A percentile compares a stretch with the other conserved stretches of the same genome.
Conservation (phyloP, 1,140 invertebrate genomes). For the Charaxes varanes region DNA sequence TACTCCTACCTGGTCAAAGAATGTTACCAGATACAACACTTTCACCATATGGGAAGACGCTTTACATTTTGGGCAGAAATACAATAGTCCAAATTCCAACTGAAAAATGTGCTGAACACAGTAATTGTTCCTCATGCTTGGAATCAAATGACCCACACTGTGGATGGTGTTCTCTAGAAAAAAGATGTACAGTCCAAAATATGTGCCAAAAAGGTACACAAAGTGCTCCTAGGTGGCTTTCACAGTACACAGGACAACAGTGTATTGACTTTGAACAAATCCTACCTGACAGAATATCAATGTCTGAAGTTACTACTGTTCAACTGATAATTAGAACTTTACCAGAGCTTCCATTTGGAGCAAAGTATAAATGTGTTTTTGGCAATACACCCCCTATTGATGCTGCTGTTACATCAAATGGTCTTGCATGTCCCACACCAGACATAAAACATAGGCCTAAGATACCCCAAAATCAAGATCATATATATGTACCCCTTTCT, state of each 20-base stretch:
- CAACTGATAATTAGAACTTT: slow-evolving; percentile 91
- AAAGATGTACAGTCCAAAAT: slow-evolving; percentile 90
- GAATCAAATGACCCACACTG: slow-evolving; percentile 97
- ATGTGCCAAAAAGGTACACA: slow-evolving; percentile 93
- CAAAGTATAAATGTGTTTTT: slow-evolving; percentile 96
- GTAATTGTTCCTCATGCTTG: slow-evolving; percentile 92
- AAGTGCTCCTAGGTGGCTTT: slow-evolving; percentile 93
- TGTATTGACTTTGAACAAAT: slow-evolving; percentile 98
- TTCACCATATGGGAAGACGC: slow-evolving; percentile 79
- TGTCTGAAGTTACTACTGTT: slow-evolving; percentile 88
- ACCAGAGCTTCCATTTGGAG: slow-evolving; percentile 90
- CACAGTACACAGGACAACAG: slow-evolving; percentile 91
- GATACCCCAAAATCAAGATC: slow-evolving; percentile 88
- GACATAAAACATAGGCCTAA: slow-evolving; percentile 82
- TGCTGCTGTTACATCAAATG: slow-evolving; percentile 85
- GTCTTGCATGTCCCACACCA: slow-evolving; percentile 91
- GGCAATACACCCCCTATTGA: slow-evolving; percentile 89
- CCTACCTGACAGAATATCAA: slow-evolving; percentile 90
- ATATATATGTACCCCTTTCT: slow-evolving; percentile 92
- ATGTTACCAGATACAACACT: slow-evolving; percentile 89
- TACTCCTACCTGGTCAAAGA: slow-evolving; percentile 51
- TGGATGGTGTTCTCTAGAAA: slow-evolving; percentile 98
- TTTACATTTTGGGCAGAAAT: slow-evolving; percentile 61
- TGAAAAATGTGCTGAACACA: slow-evolving; percentile 92
- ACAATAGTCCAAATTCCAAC: slow-evolving; percentile 93